Conservation (phyloP, 2,888 invertebrate genomes). For the Punctoribates punctum region DNA sequence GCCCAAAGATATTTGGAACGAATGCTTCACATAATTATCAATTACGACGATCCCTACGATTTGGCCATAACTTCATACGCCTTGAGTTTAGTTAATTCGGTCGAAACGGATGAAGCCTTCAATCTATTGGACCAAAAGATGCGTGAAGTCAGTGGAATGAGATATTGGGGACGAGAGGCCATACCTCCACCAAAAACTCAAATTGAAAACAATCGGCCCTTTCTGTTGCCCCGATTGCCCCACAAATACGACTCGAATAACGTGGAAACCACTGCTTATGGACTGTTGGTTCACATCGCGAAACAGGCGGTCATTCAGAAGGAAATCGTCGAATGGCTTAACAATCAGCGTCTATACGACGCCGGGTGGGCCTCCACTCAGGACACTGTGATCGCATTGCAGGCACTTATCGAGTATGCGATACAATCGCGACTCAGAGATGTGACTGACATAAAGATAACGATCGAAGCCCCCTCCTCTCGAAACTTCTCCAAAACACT, state of each 20-base stretch:
- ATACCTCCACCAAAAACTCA: slow-evolving; percentile 61
- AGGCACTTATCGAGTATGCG: slow-evolving; percentile 84
- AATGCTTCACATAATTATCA: slow-evolving; percentile 70
- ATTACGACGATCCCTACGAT: slow-evolving; percentile 72
- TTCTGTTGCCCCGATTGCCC: slow-evolving; percentile 78
- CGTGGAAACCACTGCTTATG: slow-evolving; percentile 88
- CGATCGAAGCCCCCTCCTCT: slow-evolving; percentile 78
- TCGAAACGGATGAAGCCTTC: slow-evolving; percentile 78
- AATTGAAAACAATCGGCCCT: slow-evolving; percentile 81
- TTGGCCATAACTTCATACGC: slow-evolving; percentile 86
- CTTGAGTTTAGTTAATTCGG: slow-evolving; percentile 73
- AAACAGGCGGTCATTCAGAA: slow-evolving; percentile 76
- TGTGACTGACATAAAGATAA: slow-evolving; percentile 71
- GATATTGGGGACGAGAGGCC: slow-evolving; percentile 77
- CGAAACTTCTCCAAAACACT: slow-evolving; percentile 58
- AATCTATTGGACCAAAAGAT: slow-evolving; percentile 65
- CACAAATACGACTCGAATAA: slow-evolving; percentile 85
- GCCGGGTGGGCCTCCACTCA: slow-evolving; percentile 86
- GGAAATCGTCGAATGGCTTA: slow-evolving; percentile 84
- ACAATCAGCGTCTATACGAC: slow-evolving; percentile 76
- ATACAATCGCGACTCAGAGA: slow-evolving; percentile 77
- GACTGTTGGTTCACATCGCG: slow-evolving; percentile 79
- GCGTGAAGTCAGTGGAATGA: slow-evolving; percentile 69
- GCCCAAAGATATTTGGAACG: slow-evolving; percentile 76
- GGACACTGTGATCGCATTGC: slow-evolving; percentile 82